Percentiles rank a stretch among this genome's conserved stretches.
Evolutionary conservation across 2,113 vertebrate genomes (phyloP).

Genomic region (Bothrops jararaca): DNA sequence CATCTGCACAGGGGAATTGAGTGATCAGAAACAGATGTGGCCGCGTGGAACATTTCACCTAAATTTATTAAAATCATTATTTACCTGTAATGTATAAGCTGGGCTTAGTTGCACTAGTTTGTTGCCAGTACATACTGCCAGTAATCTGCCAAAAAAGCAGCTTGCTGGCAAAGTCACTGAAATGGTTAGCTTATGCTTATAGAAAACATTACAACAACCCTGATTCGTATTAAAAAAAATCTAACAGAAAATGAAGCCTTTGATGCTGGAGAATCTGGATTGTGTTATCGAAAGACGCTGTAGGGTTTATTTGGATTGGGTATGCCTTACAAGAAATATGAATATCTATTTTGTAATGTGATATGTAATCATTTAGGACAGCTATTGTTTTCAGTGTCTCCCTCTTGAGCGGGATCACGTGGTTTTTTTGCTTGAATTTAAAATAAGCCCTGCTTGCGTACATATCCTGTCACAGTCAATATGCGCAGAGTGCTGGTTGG

Average conservation of each 20-base stretch:
- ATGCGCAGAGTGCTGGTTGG: conserved; percentile 35
- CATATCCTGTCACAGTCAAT: conserved; percentile 24
- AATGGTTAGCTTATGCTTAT: conserved; percentile 56
- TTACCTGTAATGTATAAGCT: conserved; percentile 69
- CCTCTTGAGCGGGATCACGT: conserved; percentile 52
- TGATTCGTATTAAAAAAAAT: conserved; percentile 51
- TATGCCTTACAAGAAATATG: conserved; percentile 57
- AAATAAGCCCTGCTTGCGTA: conserved; percentile 22
- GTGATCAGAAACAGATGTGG: conserved; percentile 66
- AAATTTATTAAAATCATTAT: conserved; percentile 72
- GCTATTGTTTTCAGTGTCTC: conserved; percentile 60
- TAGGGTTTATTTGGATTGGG: conserved; percentile 52
- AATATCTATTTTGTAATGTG: conserved; percentile 55
- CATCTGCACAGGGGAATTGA: conserved; percentile 34
- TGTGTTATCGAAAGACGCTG: conserved; percentile 61
- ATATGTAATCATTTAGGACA: conserved; percentile 59
- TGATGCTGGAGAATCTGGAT: conserved; percentile 63
- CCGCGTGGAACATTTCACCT: conserved; percentile 66
- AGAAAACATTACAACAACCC: conserved; percentile 58
- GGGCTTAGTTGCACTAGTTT: conserved; percentile 53
- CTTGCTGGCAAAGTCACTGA: conserved; percentile 56
- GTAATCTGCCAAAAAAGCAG: conserved; percentile 63
- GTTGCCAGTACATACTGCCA: conserved; percentile 60
- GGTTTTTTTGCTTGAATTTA: conserved; percentile 45
- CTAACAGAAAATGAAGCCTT: conserved; percentile 58